Base-by-base conservation (phyloP, 2,113 vertebrate genomes). In the Orycteropus afer region DNA sequence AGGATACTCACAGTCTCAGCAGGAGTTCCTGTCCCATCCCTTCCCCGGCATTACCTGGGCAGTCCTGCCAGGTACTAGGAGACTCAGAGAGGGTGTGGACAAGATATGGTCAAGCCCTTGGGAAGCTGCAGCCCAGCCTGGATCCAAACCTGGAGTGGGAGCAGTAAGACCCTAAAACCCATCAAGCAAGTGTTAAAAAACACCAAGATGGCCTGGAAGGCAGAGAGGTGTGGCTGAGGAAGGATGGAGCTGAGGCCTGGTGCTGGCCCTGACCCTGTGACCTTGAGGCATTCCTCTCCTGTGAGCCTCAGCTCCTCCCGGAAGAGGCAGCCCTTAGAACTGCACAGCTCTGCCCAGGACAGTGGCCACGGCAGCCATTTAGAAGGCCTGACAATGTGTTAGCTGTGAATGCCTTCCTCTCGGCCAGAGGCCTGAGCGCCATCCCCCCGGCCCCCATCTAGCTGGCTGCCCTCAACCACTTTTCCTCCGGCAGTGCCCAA, bases 401-500 rank as follows among this genome's bases (percentile, higher is more conserved):
- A 20, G 23, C 53, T 10, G 51, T 0, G 4, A 55, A 37, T 1
- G 0, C 65, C 51, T 14, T n/a, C 78, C 18, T 81, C 11, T 34
- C n/a, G 23, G 23, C 73, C 17, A 3, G 69, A 37, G 53, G 25
- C 78, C n/a, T n/a, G n/a, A n/a, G n/a, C n/a, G n/a, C n/a, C n/a
- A n/a, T n/a, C n/a, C n/a, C n/a, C n/a, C n/a, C n/a, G n/a, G n/a
- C n/a, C n/a, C n/a, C n/a, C n/a, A n/a, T n/a, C n/a, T n/a, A 2
- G 7, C 25, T 0, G 0, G 76, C 86, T 0, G 0, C 42, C 22
- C 2, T 95, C 15, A 0, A 0, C 1, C 0, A 1, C 23, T 47
- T 79, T 92, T n/a, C 7, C 57, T 71, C 83, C n/a, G 63, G 45
- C 98, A 99, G 99, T 99, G 86, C 98, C 99, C 55, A 98, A 98